A percentile compares a stretch with the other conserved stretches of the same genome.
These are phyloP conservation scores for Allygus modestus DNA, from an alignment of 2,888 invertebrate genomes.

Conservation along the genomic window DNA sequence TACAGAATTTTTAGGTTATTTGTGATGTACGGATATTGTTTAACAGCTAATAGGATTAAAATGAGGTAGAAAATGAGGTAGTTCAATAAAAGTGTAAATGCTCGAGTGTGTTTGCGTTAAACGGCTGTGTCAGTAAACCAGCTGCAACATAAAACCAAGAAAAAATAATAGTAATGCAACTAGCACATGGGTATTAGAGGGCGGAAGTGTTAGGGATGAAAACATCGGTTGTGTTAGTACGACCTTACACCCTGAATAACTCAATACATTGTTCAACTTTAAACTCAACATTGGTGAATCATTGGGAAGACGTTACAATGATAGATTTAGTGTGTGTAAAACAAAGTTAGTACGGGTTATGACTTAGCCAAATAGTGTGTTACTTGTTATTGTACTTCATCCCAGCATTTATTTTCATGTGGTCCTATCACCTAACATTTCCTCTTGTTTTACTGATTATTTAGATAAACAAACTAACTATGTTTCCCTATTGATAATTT, in stretches of 20 bases:
- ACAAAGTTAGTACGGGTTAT: too few species aligned
- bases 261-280: too few species aligned
- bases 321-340: too few species aligned
- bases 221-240: neutral
- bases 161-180: conserved; percentile 16
- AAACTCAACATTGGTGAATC: too few species aligned
- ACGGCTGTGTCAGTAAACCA: conserved; percentile 15
- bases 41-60: neutral
- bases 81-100: conserved; percentile 26
- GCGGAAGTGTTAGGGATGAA: neutral
- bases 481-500: too few species aligned
- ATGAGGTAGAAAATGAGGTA: conserved; percentile 27
- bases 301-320: too few species aligned
- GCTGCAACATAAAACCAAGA: conserved; percentile 53
- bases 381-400: too few species aligned
- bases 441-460: too few species aligned
- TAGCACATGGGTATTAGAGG: neutral
- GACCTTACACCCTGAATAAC: neutral
- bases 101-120: conserved; percentile 17
- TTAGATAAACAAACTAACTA: too few species aligned
- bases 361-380: too few species aligned
- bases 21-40: neutral
- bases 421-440: too few species aligned
- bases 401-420: too few species aligned
- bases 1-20: conserved; percentile 25